A percentile compares a stretch with the other conserved stretches of the same genome.
Evolutionary conservation across 1,140 invertebrate genomes (phyloP).

Genomic region (Brachionus paranguensis): DNA sequence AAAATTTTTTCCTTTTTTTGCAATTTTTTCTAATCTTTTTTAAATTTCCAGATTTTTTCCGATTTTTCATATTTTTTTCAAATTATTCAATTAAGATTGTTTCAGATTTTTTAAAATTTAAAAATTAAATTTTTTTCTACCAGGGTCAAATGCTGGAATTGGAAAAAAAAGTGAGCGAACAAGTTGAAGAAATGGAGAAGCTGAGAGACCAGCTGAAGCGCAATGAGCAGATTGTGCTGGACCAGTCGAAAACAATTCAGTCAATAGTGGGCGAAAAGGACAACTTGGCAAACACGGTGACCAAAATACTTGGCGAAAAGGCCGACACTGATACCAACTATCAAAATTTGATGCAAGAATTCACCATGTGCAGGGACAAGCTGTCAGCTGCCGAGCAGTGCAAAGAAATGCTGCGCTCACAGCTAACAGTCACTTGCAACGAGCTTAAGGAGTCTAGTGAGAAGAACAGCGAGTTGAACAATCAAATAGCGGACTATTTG

Average conservation of each 20-base stretch:
- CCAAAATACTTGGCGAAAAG: conserved; percentile 14
- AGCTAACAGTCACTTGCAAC: not conserved
- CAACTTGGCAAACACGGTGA: not conserved
- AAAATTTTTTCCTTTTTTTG: too few species aligned
- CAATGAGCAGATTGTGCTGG: not conserved
- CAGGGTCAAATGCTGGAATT: not conserved
- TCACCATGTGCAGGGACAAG: not conserved
- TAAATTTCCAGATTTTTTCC: too few species aligned
- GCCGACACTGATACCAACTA: not conserved
- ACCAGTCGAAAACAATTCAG: conserved; percentile 21
- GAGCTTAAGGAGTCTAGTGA: not conserved
- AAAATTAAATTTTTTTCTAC: not conserved
- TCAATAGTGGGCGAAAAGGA: conserved; percentile 21
- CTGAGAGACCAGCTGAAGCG: not conserved
- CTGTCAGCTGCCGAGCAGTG: conserved; percentile 21
- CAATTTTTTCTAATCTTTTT: too few species aligned
- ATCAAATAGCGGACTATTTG: not conserved
- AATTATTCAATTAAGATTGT: too few species aligned
- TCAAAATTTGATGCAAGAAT: not conserved
- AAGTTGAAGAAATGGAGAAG: not conserved
- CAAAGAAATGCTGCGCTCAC: conserved; percentile 36
- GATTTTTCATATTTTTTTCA: too few species aligned
- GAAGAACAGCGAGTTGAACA: not conserved
- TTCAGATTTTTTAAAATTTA: not conserved
- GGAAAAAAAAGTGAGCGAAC: not conserved